Base-by-base conservation (phyloP, 2,888 invertebrate species). In the Ferrisia virgata region DNA sequence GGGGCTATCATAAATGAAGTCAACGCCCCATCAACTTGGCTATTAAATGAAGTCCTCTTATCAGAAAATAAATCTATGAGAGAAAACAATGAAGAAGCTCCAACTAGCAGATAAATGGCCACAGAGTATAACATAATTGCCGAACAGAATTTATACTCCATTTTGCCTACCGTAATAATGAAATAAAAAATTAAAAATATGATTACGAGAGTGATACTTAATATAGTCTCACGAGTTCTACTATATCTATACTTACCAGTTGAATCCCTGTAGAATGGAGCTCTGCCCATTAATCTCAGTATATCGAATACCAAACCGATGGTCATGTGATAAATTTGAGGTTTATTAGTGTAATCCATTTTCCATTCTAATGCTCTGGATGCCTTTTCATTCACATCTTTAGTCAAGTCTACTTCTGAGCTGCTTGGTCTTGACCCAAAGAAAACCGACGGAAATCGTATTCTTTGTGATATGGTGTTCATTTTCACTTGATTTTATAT, bases 251-350 rank as follows among this genome's bases (percentile, higher is more conserved):
- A n/a, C 15, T 79, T 43, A 79, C 79, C 79, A 8, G 36, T 79
- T 2, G 39, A 43, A 25, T 79, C 79, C 43, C 79, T 22, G 28
- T 79, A 79, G 25, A 79, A 79, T 22, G 79, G 79, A 43, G 79
- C 79, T 43, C 79, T 22, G 28, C 79, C 79, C 79, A 79, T 43
- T n/a, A 79, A 40, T 43, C 79, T 39, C 28, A 43, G 33, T 43
- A 79, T 43, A 28, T 79, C 79, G 28, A 79, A 79, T 15, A 79
- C 43, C 18, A 43, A 43, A n/a, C 79, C 33, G 2, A 79, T 28
- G n/a, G 43, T 40, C 25, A 79, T 28, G 25, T 39, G 40, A 13
- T 79, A 79, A 13, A 79, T 28, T 18, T 36, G 79, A 8, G 28
- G 39, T 11, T 40, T 79, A 1, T 79, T 43, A 13, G 25, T 43